Conservation (phyloP, 2,113 vertebrate species). For the Platysteira castanea region DNA sequence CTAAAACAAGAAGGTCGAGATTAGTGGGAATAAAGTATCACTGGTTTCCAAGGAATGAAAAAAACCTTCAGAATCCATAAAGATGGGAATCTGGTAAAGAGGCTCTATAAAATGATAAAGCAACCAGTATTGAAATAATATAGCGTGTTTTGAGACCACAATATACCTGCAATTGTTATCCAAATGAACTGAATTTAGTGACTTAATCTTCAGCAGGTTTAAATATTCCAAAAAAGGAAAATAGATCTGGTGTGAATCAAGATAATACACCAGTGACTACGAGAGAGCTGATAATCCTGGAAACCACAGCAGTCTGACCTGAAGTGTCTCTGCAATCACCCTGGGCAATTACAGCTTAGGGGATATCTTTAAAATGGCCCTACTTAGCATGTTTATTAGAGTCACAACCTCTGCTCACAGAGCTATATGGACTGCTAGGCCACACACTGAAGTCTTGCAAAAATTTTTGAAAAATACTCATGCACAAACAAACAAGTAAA, state of each 20-base stretch:
- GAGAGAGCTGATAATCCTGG: neutral
- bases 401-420: neutral
- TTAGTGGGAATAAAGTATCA: neutral
- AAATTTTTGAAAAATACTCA: neutral
- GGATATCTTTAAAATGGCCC: neutral
- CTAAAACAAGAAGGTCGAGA: neutral
- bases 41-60: neutral
- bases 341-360: neutral
- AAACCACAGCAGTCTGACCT: neutral
- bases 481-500: neutral
- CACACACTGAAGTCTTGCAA: neutral
- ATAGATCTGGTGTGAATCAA: neutral
- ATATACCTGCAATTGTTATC: neutral
- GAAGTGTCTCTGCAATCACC: neutral
- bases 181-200: neutral
- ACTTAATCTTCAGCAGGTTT: neutral
- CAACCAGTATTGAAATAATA: neutral
- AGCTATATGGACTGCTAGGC: neutral
- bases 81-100: neutral
- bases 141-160: neutral
- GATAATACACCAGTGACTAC: neutral
- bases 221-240: neutral
- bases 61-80: neutral
- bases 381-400: neutral
- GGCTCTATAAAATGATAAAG: neutral